Evolutionary conservation across 1,140 invertebrate genomes (phyloP).

Genomic region (Eriocheir sinensis): DNA sequence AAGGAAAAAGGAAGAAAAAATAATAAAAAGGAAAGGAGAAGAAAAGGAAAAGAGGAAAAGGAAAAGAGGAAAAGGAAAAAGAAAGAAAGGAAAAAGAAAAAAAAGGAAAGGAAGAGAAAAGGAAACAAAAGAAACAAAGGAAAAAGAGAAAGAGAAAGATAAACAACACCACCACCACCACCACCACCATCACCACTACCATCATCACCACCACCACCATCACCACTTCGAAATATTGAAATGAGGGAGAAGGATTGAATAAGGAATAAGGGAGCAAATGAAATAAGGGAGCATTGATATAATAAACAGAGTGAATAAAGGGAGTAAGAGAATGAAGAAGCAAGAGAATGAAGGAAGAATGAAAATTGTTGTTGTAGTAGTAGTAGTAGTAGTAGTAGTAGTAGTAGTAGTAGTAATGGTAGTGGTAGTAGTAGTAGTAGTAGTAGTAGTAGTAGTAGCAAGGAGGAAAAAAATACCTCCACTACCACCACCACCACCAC

Average conservation of each 20-base stretch:
- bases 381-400: constrained; percentile 19
- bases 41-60: neutral
- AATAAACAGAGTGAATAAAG: no score
- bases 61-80: neutral
- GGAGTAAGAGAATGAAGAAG: neutral
- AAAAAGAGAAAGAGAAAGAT: neutral
- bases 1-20: neutral
- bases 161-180: no score
- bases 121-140: neutral
- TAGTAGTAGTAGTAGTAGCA: neutral
- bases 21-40: neutral
- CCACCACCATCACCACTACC: no score
- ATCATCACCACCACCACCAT: no score
- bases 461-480: neutral
- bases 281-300: no score
- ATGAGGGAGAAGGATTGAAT: no score
- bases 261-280: neutral
- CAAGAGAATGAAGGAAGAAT: neutral
- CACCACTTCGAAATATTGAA: no score
- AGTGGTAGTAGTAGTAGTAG: constrained; percentile 15
- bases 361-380: neutral
- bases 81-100: no score
- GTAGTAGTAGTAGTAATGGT: constrained; percentile 25
- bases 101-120: no score
- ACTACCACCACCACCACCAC: no score